phyloP scores from a whole-genome alignment of 1,140 invertebrate species.

The Drosophila teissieri region DNA sequence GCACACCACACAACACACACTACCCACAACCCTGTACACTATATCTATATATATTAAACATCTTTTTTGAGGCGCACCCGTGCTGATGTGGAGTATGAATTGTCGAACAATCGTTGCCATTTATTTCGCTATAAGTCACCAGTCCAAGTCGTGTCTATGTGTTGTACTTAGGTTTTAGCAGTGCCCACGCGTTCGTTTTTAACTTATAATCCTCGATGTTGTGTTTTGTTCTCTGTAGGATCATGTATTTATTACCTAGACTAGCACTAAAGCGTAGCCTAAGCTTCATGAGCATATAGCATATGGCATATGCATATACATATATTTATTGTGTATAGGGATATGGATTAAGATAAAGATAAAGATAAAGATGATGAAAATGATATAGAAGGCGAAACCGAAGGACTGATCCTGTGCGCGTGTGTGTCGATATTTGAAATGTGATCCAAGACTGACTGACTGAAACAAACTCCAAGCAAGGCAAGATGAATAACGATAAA shows the following conservation, averaged over 20 bases:
- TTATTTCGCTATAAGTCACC: conserved; percentile 59
- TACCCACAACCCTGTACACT: conserved; percentile 12
- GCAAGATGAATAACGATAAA: conserved; percentile 27
- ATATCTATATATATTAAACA: conserved; percentile 32
- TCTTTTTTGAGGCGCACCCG: conserved; percentile 58
- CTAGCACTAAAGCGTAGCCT: conserved; percentile 40
- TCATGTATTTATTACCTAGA: conserved; percentile 55
- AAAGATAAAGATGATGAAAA: too few species aligned
- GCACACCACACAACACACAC: not conserved
- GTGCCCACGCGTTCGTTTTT: conserved; percentile 50
- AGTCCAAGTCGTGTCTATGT: conserved; percentile 66
- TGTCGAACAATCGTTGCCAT: conserved; percentile 83
- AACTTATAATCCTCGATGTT: conserved; percentile 71
- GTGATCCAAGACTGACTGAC: conserved; percentile 61
- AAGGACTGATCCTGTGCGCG: conserved; percentile 62
- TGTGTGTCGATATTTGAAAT: conserved; percentile 58
- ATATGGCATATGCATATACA: conserved; percentile 1
- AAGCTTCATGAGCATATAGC: conserved; percentile 39
- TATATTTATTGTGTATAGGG: conserved; percentile 8
- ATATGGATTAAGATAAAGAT: not conserved
- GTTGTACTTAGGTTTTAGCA: conserved; percentile 78
- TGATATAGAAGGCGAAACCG: conserved; percentile 12
- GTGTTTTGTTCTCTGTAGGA: conserved; percentile 70
- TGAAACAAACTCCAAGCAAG: conserved; percentile 35
- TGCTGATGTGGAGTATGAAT: conserved; percentile 71